Evolutionary conservation across 2,888 invertebrate species (phyloP), one percentile per base, ranked within the genome.

Genomic region (Micoletzkya japonica): DNA sequence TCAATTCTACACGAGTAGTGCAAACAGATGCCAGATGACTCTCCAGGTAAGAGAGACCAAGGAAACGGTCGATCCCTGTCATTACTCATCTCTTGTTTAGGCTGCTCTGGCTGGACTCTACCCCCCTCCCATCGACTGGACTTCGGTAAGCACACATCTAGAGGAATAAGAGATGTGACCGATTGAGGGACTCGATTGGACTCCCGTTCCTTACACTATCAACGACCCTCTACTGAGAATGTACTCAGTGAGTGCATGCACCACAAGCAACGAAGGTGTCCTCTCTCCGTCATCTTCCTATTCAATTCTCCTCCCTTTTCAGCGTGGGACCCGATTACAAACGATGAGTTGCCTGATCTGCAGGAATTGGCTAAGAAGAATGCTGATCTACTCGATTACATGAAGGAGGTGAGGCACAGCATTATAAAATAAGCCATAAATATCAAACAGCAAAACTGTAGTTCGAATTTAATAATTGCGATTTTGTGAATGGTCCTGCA

Each of bases 1-100:
- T 34, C 75, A 77, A 52, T 80, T 76, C 69, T 78, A 72, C 70
- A 74, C 75, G 20, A 77, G 77, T 32, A 76, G 75, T 44, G 80
- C 82, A 6, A 75, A 77, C 39, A 67, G 82, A 44, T 81, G 80
- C 64, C 81, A 81, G 67, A 79, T 77, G 78, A 80, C 81, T 2
- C 72, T 82, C 28, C 80, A 78, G 74, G 78, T 75, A 54, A 14
- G 56, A 28, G 30, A 6, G 7, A 30, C 20, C 20, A 26, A 10
- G 17, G 10, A 10, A 10, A 20, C 4, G 6, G 7, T 7, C 2
- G 24, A 36, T 59, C 4, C 6, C 3, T 60, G 7, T 6, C 26
- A n/a, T 10, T 34, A 6, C 10, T 58, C 6, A 30, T 2, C n/a
- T n/a, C 39, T n/a, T 10, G 20, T 76, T 49, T 66, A 80, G 76